These are phyloP conservation scores for Cynopterus brachyotis DNA, from an alignment of 2,113 vertebrate genomes.

Conservation along the genomic window DNA sequence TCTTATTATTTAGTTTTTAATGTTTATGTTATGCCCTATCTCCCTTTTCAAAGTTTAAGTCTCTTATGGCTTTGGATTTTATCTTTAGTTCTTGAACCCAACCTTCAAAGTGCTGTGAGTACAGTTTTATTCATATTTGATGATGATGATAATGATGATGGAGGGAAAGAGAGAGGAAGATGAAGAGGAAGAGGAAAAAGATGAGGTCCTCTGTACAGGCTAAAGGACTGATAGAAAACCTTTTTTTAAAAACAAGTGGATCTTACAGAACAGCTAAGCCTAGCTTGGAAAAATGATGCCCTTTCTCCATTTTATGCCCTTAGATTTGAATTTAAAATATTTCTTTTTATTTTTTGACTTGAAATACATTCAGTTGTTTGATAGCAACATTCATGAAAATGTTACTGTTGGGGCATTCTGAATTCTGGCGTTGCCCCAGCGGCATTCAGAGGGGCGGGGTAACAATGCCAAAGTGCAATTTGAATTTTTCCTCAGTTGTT, in stretches of 20 bases:
- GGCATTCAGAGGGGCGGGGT: too few species aligned
- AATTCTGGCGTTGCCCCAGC: too few species aligned
- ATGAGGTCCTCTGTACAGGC: neutral
- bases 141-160: neutral
- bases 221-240: neutral
- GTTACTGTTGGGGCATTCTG: too few species aligned
- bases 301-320: neutral
- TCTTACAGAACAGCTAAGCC: neutral
- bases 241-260: neutral
- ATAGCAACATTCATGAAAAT: neutral
- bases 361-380: conserved; percentile 12
- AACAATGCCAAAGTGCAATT: too few species aligned
- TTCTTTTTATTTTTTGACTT: neutral
- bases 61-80: neutral
- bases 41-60: neutral
- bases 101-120: neutral
- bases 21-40: neutral
- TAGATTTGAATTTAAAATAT: neutral
- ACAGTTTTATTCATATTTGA: neutral
- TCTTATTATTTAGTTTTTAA: neutral
- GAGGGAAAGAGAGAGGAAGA: neutral
- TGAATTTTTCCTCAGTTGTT: too few species aligned
- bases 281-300: neutral
- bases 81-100: neutral
- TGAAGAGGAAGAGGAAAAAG: neutral